Conservation (phyloP, 2,113 vertebrate genomes). For the Microtus ochrogaster region DNA sequence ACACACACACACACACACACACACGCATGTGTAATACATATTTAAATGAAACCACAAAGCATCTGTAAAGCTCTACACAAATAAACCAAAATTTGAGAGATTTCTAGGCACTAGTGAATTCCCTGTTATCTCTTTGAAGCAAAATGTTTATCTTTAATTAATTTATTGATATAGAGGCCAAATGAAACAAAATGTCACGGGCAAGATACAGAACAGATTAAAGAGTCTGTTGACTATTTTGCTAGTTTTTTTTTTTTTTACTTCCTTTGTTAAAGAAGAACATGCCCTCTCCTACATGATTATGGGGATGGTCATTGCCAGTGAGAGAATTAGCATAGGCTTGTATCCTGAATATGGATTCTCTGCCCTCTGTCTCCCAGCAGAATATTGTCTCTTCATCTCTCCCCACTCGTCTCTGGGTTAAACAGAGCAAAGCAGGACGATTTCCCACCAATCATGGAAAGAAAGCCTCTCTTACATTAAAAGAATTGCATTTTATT, state of each 20-base stretch:
- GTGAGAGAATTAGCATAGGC: neutral
- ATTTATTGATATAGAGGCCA: neutral
- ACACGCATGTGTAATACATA: neutral
- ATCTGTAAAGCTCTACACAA: conserved; percentile 33
- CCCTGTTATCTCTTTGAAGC: conserved; percentile 53
- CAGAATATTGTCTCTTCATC: neutral
- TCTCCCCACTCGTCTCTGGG: neutral
- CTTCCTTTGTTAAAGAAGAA: conserved; percentile 40
- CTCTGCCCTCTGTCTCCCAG: neutral
- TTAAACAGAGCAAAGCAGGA: neutral
- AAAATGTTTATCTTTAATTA: conserved; percentile 66
- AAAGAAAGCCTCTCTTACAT: neutral
- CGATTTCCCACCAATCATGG: neutral
- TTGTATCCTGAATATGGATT: neutral
- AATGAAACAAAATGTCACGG: conserved; percentile 62
- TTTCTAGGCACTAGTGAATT: conserved; percentile 63
- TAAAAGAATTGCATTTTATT: neutral
- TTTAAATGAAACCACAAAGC: conserved; percentile 58
- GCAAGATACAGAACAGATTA: conserved; percentile 31
- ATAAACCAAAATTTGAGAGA: conserved; percentile 39
- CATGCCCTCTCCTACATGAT: neutral
- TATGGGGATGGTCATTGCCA: neutral
- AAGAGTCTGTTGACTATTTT: conserved; percentile 40
- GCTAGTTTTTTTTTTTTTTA: neutral
- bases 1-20: neutral